Evolutionary conservation across 53 echinoderm and acorn worm species (phyloP), one percentile per base, ranked within the genome.

Genomic region (Stichopus horrens): DNA sequence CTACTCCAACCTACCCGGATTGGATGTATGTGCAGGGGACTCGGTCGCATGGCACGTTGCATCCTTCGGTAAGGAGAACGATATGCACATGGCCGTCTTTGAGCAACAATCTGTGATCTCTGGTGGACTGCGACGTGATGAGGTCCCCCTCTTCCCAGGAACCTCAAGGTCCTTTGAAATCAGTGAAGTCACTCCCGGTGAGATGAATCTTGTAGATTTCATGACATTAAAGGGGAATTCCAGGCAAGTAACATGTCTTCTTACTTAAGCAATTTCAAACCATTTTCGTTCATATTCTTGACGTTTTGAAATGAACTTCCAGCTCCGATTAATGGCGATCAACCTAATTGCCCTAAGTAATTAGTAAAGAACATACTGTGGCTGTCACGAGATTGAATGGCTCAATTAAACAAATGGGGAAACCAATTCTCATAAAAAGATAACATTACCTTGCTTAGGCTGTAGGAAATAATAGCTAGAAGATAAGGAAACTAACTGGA

Each of bases 1-100:
- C 71, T 94, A 91, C 58, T 76, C 86, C 58, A 97, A 95, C 89
- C 54, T 95, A 7, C 82, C 89, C 8, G 74, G 81, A 4, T 19
- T 95, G 6, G 76, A 82, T 0, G 90, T 94, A 58, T 83, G 73
- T 53, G 59, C 54, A 1, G 98, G 94, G 3, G 92, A 95, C 71
- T 75, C 5, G 7, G 88, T 94, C 23, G 88, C 74, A 9, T 97
- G 95, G 95, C 98, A 97, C 73, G n/a, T 95, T 7, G 77, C 93
- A 86, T 90, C 90, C 22, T 86, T 95, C 8, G 98, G 98, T 21
- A 93, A 97, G 74, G 90, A 86, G 63, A 91, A 74, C 23, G 95
- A 97, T 57, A 91, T 91, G 53, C 95, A 94, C 84, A 89, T 90
- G 9, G 91, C 91, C 23, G 90, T 93, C 51, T 94, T 95, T 73